A percentile compares a stretch with the other conserved stretches of the same genome.
These are phyloP conservation scores for Anguilla rostrata DNA, from an alignment of 2,113 vertebrate genomes.

Conservation along the genomic window DNA sequence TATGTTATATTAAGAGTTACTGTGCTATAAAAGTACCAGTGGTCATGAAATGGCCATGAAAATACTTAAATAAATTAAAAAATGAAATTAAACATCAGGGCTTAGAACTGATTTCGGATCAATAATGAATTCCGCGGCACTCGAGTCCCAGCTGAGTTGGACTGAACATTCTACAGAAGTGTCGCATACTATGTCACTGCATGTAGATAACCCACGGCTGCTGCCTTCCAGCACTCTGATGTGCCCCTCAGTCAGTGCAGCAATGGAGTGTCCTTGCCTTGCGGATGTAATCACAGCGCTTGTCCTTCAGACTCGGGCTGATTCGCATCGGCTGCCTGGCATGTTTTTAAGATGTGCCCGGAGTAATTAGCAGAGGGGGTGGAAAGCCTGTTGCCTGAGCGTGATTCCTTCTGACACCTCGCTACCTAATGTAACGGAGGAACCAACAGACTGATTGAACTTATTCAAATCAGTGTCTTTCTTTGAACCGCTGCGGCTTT, in stretches of 20 bases:
- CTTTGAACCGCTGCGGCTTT: conserved; percentile 66
- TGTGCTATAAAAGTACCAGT: not conserved
- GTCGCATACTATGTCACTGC: not conserved
- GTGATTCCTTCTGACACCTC: conserved; percentile 48
- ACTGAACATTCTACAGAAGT: not conserved
- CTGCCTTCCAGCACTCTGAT: no score
- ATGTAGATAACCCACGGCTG: not conserved
- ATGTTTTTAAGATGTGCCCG: conserved; percentile 33
- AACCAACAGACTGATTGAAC: conserved; percentile 41
- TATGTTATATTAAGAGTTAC: no score
- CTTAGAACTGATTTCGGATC: not conserved
- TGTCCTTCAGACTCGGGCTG: conserved; percentile 54
- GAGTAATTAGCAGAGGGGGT: conserved; percentile 52
- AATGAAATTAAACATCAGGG: not conserved
- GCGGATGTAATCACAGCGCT: conserved; percentile 57
- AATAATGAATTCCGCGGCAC: not conserved
- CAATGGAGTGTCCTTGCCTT: conserved; percentile 49
- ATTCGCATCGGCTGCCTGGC: conserved; percentile 38
- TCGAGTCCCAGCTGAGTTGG: not conserved
- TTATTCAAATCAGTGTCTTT: conserved; percentile 51
- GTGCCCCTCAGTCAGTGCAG: not conserved
- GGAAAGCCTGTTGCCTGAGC: conserved; percentile 44
- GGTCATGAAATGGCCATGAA: not conserved
- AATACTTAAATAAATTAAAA: not conserved
- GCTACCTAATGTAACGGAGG: conserved; percentile 34